A percentile compares a stretch with the other conserved stretches of the same genome.
These are phyloP conservation scores for Diadumene lineata DNA, from an alignment of 92 coral and sea anemone species.

Conservation along the genomic window DNA sequence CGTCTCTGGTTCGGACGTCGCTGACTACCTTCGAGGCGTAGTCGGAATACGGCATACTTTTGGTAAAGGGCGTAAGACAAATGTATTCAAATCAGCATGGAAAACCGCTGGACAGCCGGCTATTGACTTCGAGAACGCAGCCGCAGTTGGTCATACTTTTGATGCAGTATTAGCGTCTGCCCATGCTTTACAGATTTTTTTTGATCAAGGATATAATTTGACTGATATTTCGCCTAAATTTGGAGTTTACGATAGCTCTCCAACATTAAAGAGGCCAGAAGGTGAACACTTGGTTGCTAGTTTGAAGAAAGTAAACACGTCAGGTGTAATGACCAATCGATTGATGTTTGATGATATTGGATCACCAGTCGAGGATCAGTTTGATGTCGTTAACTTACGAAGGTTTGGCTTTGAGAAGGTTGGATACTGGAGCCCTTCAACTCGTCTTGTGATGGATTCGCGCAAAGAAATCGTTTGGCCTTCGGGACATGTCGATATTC, in stretches of 20 bases:
- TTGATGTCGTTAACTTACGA: conserved; percentile 82
- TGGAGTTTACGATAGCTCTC: conserved; percentile 36
- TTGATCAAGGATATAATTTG: conserved; percentile 52
- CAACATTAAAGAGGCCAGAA: conserved; percentile 36
- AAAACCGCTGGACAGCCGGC: conserved; percentile 37
- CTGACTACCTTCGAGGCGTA: conserved; percentile 71
- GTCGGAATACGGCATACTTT: conserved; percentile 76
- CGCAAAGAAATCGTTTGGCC: conserved; percentile 82
- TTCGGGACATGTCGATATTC: conserved; percentile 59
- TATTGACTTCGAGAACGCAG: conserved; percentile 51
- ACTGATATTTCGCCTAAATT: conserved; percentile 37
- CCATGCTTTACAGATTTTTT: conserved; percentile 64
- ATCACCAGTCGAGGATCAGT: conserved; percentile 51
- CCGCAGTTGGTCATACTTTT: conserved; percentile 69
- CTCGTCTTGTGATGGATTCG: conserved; percentile 62
- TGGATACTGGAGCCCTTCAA: conserved; percentile 61
- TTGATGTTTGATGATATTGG: conserved; percentile 49
- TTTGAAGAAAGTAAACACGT: conserved; percentile 53
- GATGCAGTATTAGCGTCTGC: conserved; percentile 80
- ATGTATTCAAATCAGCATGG: conserved; percentile 59
- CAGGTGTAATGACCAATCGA: conserved; percentile 67
- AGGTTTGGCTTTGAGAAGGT: conserved; percentile 77
- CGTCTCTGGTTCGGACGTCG: conserved; percentile 39
- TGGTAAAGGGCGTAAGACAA: conserved; percentile 48
- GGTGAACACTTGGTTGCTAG: conserved; percentile 56